Evolutionary conservation across 2,797 vertebrate species (phyloP).

Genomic region (Danionella dracula): DNA sequence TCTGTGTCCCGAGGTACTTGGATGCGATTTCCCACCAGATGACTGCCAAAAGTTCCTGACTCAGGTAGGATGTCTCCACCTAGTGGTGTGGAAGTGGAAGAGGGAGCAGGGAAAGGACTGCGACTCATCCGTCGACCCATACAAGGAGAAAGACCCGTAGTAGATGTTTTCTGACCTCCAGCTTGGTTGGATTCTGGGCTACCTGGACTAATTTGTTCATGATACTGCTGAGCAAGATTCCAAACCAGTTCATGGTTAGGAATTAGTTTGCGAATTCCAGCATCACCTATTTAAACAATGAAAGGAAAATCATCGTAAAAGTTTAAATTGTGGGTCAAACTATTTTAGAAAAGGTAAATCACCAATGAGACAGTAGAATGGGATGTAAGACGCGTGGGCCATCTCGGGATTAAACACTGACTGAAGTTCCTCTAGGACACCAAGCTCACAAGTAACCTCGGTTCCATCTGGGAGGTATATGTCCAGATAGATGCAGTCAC

Average conservation of each 20-base stretch:
- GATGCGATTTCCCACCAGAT: slow-evolving; percentile 94
- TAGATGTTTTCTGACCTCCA: slow-evolving; percentile 40
- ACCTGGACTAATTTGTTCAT: slow-evolving; percentile 73
- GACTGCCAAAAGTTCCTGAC: slow-evolving; percentile 92
- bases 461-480: slow-evolving; percentile 66
- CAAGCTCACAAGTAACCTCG: slow-evolving; percentile 71
- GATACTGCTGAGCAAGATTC: slow-evolving; percentile 80
- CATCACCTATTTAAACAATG: slow-evolving; percentile 71
- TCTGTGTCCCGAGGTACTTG: slow-evolving; percentile 80
- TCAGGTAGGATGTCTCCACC: slow-evolving; percentile 61
- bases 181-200: slow-evolving; percentile 48
- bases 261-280: slow-evolving; percentile 76
- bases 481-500: slow-evolving; percentile 75
- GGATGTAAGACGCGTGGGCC: slow-evolving; percentile 91
- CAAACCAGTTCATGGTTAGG: slow-evolving; percentile 86
- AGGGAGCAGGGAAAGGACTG: slow-evolving; percentile 61
- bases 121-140: slow-evolving; percentile 44
- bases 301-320: neutral
- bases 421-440: slow-evolving; percentile 82
- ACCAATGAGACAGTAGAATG: slow-evolving; percentile 95
- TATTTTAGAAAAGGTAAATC: slow-evolving; percentile 27
- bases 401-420: slow-evolving; percentile 92
- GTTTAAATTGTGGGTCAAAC: neutral
- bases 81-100: slow-evolving; percentile 48
- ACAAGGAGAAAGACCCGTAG: slow-evolving; percentile 51